Conservation (phyloP, 2,797 vertebrate species). For the Psittacula echo region DNA sequence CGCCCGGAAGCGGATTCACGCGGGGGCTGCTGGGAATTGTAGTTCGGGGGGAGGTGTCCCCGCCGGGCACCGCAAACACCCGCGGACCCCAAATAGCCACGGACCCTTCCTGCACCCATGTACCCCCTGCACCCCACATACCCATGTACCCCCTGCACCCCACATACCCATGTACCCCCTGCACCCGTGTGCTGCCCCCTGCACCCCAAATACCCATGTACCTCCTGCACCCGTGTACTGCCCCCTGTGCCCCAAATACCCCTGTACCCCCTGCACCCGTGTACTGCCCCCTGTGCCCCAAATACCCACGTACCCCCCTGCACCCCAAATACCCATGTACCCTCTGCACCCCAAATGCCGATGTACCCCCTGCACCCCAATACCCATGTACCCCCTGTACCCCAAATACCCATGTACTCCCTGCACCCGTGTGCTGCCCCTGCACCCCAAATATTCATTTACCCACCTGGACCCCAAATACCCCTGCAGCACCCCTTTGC, state of each 20-base stretch:
- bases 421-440: not conserved
- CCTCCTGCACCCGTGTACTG: no score
- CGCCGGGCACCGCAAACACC: not conserved
- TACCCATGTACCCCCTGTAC: no score
- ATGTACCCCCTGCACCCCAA: not conserved
- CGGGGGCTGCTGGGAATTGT: not conserved
- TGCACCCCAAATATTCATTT: not conserved
- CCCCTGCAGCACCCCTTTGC: not conserved
- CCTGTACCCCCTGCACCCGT: no score
- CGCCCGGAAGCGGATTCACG: not conserved
- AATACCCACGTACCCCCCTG: no score
- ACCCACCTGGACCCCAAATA: not conserved
- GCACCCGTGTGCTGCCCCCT: no score
- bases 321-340: not conserved
- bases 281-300: no score
- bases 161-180: no score
- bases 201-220: no score
- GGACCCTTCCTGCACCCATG: no score
- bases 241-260: no score
- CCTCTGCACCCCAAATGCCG: not conserved
- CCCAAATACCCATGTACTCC: not conserved
- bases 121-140: not conserved
- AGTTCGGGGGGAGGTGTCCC: not conserved
- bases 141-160: not conserved
- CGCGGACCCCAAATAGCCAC: not conserved